Evolutionary conservation across 2,113 vertebrate species (phyloP).

Genomic region (Chionodraco myersi): DNA sequence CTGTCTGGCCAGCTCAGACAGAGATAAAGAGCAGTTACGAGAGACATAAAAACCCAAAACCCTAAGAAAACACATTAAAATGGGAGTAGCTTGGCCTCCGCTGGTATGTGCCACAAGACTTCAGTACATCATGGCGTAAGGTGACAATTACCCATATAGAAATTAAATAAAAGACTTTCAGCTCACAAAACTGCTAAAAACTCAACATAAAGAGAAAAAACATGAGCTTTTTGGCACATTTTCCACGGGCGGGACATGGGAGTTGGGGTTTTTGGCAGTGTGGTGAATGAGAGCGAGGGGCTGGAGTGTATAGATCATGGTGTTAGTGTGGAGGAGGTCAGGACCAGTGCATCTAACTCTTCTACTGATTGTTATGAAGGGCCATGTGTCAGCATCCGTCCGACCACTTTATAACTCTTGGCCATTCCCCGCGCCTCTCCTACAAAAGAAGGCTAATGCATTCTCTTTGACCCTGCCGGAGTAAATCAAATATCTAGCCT

Average conservation of each 20-base stretch:
- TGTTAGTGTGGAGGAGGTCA: slow-evolving; percentile 71
- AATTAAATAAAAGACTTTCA: slow-evolving; percentile 14
- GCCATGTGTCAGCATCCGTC: slow-evolving; percentile 73
- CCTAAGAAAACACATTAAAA: slow-evolving; percentile 58
- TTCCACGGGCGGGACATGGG: not conserved
- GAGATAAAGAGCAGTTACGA: slow-evolving; percentile 63
- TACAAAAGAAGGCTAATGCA: slow-evolving; percentile 82
- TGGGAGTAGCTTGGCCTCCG: slow-evolving; percentile 39
- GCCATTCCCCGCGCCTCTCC: slow-evolving; percentile 59
- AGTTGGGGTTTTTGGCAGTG: slow-evolving; percentile 22
- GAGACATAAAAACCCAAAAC: slow-evolving; percentile 47
- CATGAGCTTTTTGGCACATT: not conserved
- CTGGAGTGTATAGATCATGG: slow-evolving; percentile 58
- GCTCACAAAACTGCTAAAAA: slow-evolving; percentile 14
- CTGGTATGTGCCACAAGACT: not conserved
- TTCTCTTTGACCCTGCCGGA: slow-evolving; percentile 79
- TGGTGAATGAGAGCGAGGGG: slow-evolving; percentile 35
- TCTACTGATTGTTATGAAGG: slow-evolving; percentile 80
- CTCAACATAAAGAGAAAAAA: slow-evolving; percentile 24
- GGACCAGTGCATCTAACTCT: slow-evolving; percentile 71
- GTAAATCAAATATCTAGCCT: slow-evolving; percentile 81
- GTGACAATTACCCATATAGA: slow-evolving; percentile 30
- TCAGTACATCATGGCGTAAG: not conserved
- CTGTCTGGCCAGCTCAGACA: slow-evolving; percentile 64
- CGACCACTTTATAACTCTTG: slow-evolving; percentile 79